phyloP scores from a whole-genome alignment of 1,140 invertebrate species.

The Cotesia glomerata region DNA sequence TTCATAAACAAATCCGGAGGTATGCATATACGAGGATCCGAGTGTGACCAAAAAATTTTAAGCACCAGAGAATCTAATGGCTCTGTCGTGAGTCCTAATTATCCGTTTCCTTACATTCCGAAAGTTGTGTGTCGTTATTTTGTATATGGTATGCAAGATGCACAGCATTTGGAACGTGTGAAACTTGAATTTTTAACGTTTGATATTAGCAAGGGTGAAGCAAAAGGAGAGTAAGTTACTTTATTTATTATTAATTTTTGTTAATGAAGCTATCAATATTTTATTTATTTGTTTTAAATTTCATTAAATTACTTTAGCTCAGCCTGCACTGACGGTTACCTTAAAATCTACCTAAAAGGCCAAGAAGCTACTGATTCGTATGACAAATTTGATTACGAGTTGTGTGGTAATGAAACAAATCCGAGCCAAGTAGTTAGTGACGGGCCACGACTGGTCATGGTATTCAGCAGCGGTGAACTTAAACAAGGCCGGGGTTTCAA shows the following conservation, averaged over 20 bases:
- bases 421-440: slow-evolving; percentile 82
- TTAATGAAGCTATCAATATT: background rate
- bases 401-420: slow-evolving; percentile 79
- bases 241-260: background rate
- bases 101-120: slow-evolving; percentile 90
- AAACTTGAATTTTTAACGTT: slow-evolving; percentile 86
- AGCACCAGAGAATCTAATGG: slow-evolving; percentile 91
- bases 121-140: slow-evolving; percentile 97
- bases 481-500: slow-evolving; percentile 87
- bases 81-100: slow-evolving; percentile 92
- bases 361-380: slow-evolving; percentile 92
- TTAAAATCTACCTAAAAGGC: slow-evolving; percentile 90
- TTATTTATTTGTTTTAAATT: slow-evolving; percentile 22
- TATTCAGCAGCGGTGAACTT: slow-evolving; percentile 88
- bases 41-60: slow-evolving; percentile 97
- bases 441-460: slow-evolving; percentile 90
- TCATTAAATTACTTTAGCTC: slow-evolving; percentile 55
- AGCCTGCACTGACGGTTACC: slow-evolving; percentile 85
- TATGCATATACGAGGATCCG: slow-evolving; percentile 91
- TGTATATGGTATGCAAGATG: slow-evolving; percentile 96
- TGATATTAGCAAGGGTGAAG: slow-evolving; percentile 83
- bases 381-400: slow-evolving; percentile 90
- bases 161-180: slow-evolving; percentile 92
- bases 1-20: slow-evolving; percentile 87
- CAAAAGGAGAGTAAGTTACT: slow-evolving; percentile 70